These are phyloP conservation scores for Neopipo cinnamomea DNA, from an alignment of 2,113 vertebrate species.

Conservation along the genomic window DNA sequence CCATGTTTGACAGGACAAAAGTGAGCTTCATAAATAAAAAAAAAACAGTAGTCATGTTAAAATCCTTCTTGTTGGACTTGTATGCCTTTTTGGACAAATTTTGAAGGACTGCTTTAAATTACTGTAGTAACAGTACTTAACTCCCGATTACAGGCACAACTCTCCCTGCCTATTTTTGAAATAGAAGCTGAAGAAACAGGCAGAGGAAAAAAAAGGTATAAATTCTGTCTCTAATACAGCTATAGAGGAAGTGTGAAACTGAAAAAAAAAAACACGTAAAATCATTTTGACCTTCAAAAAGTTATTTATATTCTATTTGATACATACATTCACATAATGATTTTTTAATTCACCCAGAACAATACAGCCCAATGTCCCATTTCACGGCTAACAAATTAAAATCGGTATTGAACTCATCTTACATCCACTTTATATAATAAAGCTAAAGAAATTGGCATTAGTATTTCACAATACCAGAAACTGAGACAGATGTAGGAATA, in stretches of 20 bases:
- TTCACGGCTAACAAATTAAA: neutral
- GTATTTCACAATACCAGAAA: neutral
- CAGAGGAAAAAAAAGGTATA: neutral
- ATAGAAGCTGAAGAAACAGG: neutral
- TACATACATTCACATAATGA: neutral
- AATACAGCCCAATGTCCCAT: neutral
- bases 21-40: neutral
- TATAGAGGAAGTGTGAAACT: neutral
- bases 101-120: neutral
- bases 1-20: neutral
- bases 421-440: neutral
- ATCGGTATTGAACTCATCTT: neutral
- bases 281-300: neutral
- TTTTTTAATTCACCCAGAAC: neutral
- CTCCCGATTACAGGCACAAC: neutral
- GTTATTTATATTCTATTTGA: neutral
- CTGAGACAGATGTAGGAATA: neutral
- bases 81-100: neutral
- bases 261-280: neutral
- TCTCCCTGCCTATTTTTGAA: neutral
- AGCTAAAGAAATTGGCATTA: neutral
- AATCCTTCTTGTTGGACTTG: neutral
- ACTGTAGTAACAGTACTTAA: neutral
- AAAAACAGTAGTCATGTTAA: neutral
- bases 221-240: neutral